Percentiles rank a stretch among this genome's conserved stretches.
Conservation (phyloP, 2,888 invertebrate genomes). For the Kryphioiulus occultus region DNA sequence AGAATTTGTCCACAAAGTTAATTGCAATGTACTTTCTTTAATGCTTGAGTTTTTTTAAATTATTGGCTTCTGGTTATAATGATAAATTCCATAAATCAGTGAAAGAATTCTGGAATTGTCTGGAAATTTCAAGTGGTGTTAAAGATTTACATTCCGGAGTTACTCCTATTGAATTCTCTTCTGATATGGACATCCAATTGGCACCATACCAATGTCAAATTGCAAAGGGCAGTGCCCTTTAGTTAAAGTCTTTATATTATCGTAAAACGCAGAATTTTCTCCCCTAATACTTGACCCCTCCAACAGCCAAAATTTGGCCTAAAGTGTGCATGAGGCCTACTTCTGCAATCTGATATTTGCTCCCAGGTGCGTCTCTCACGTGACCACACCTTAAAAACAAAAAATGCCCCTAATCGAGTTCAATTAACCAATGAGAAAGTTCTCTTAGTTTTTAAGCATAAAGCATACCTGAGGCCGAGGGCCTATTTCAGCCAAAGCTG, state of each 20-base stretch:
- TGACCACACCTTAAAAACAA: background rate
- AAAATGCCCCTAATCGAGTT: conserved; percentile 5
- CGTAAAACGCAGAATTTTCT: background rate
- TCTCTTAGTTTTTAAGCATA: background rate
- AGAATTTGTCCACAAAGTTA: too few species aligned
- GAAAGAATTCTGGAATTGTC: too few species aligned
- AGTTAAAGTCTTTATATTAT: background rate
- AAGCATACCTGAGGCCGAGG: background rate
- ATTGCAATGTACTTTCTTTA: too few species aligned
- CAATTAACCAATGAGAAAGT: background rate
- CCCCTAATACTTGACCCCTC: background rate
- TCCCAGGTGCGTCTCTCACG: background rate
- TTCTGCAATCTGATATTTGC: background rate
- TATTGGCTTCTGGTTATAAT: too few species aligned
- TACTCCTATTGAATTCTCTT: too few species aligned
- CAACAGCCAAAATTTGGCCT: background rate
- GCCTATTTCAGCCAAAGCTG: background rate
- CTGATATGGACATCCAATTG: too few species aligned
- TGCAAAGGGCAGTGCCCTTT: too few species aligned
- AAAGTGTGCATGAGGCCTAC: background rate
- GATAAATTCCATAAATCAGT: too few species aligned
- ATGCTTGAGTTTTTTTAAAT: too few species aligned
- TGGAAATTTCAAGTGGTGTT: too few species aligned
- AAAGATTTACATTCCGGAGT: too few species aligned
- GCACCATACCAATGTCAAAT: too few species aligned